Percentiles rank a stretch among this genome's conserved stretches.
phyloP scores from a whole-genome alignment of 53 echinoderm and acorn worm genomes.

The Henricia sp. region DNA sequence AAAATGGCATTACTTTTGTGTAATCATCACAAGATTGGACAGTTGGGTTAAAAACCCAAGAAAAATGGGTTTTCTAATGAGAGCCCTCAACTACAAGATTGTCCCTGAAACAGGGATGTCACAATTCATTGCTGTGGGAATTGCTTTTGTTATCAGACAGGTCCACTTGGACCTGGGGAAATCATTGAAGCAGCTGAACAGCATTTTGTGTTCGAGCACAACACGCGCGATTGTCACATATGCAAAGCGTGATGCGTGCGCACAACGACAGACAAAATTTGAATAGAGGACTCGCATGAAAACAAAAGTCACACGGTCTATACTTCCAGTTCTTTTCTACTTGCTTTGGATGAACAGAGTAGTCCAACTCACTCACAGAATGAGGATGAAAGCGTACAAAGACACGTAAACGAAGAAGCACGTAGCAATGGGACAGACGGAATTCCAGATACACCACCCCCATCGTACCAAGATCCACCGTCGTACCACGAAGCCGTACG shows the following conservation, averaged over 20 bases:
- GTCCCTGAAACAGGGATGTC: background rate
- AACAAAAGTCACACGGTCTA: too few relatives aligned
- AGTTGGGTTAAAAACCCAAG: too few relatives aligned
- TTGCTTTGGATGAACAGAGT: background rate
- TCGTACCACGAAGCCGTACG: background rate
- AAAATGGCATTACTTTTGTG: too few relatives aligned
- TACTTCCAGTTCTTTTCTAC: background rate
- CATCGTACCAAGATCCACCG: slow-evolving; percentile 48
- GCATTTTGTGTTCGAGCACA: background rate
- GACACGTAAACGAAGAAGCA: background rate
- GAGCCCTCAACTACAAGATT: too few relatives aligned
- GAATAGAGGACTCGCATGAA: background rate
- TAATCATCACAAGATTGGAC: too few relatives aligned
- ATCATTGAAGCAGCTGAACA: background rate
- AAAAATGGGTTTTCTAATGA: too few relatives aligned
- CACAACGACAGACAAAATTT: background rate
- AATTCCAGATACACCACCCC: background rate
- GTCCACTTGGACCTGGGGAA: too few relatives aligned
- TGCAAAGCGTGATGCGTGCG: too few relatives aligned
- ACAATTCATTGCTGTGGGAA: too few relatives aligned
- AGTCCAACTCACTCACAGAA: too few relatives aligned
- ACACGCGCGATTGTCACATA: too few relatives aligned
- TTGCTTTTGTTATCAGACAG: too few relatives aligned
- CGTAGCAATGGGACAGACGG: background rate
- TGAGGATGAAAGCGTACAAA: background rate